Evolutionary conservation across 2,113 vertebrate species (phyloP), one percentile per base, ranked within the genome.

Genomic region (Grammomys dolichurus): DNA sequence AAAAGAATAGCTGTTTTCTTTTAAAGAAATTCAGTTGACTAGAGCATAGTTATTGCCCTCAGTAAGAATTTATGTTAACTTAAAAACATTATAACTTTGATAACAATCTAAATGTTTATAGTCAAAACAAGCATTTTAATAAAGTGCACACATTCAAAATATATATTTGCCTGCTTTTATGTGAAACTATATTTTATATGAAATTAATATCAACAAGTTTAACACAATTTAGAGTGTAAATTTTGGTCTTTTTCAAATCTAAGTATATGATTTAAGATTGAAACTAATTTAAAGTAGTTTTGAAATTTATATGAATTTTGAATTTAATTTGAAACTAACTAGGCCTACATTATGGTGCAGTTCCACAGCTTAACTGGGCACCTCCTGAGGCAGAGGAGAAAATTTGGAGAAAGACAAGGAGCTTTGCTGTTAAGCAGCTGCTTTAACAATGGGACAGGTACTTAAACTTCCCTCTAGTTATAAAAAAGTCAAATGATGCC

Each of bases 301-400:
- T 43, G 51, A 81, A 81, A 56, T 36, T 36, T 56, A 81, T 22
- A 43, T 43, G 9, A 75, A 69, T 76, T 51, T 51, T 51, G 48
- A 51, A 51, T 81, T n/a, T 81, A 88, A 78, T 94, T 92, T 72
- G 91, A 96, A 97, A 7, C 28, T 63, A 51, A 81, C 24, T 65
- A 91, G 94, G 48, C 0, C 10, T 77, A 77, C 89, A 73, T 94
- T 54, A 82, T 78, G 26, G 12, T 48, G 43, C 17, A 80, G 9
- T 24, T 58, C 10, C 40, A 87, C 14, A 54, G 11, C 40, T 93
- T 73, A 58, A 78, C n/a, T 73, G 46, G 28, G 56, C 13, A 81
- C 5, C 8, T 46, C 31, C n/a, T 33, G 80, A 90, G 10, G 28
- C 31, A 65, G 3, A 14, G 7, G 48, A 56, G 9, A 40, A 28